Base-by-base conservation (phyloP, 2,113 vertebrate genomes). In the Cnemophilus loriae region DNA sequence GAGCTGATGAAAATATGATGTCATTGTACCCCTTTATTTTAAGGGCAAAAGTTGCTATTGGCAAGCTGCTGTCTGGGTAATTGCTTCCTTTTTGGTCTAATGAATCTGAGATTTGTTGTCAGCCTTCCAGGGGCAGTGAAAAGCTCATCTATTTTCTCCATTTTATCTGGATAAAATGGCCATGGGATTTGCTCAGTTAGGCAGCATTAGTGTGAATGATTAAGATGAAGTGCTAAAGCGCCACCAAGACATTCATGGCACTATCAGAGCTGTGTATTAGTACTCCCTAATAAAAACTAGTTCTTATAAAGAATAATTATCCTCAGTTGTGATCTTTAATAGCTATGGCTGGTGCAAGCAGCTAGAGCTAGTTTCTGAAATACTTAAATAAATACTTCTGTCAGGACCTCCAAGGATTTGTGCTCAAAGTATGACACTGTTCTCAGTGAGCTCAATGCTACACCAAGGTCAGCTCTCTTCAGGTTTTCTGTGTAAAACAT, bases 21-120 rank as follows among this genome's bases (percentile, higher is more conserved):
- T 50, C 81, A 85, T 68, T 9, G 19, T 47, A 78, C 16, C n/a
- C 75, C 55, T 82, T 84, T 76, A 76, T 84, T 90, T 95, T 87
- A 79, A 93, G 78, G 57, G 33, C n/a, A 39, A 76, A 95, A 50
- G 87, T 76, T 73, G 84, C 91, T 95, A n/a, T 39, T 93, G 93
- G 96, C 82, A 91, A 76, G 70, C 67, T 90, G 75, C 67, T 91
- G 61, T 61, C 93, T 77, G 83, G 35, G 63, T 95, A 95, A 96
- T 95, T 88, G 92, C 92, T 95, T 94, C 73, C 56, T 88, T 56
- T 79, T 84, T 94, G 92, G 87, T 95, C 92, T 85, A 67, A 91
- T 90, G 95, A 92, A 95, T 67, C 33, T 63, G 55, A 91, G 93
- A 94, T 92, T 94, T 96, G 91, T 84, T 95, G 85, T 93, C 94